These are phyloP conservation scores for Neotragus moschatus DNA, from an alignment of 2,113 vertebrate genomes.

Conservation along the genomic window DNA sequence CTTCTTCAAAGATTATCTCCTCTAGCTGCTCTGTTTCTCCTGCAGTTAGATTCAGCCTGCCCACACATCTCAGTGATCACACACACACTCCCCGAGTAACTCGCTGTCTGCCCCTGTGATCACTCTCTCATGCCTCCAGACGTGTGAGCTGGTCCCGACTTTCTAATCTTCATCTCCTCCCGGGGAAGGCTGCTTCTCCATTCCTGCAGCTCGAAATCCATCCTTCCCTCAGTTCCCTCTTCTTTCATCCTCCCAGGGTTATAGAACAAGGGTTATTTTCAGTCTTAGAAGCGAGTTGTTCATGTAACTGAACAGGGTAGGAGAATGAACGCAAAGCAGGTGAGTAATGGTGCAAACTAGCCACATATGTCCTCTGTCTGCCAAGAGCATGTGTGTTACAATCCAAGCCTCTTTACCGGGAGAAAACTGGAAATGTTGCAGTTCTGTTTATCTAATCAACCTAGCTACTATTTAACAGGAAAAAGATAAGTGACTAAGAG, in stretches of 20 bases:
- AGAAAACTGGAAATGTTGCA: neutral
- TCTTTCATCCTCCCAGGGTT: neutral
- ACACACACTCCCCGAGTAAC: neutral
- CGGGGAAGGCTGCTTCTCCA: neutral
- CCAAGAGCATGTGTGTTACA: neutral
- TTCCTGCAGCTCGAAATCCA: neutral
- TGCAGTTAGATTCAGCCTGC: neutral
- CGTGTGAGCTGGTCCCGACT: neutral
- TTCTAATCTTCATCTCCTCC: neutral
- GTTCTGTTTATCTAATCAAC: neutral
- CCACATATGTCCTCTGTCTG: neutral
- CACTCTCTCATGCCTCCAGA: neutral
- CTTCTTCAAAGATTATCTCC: accelerated
- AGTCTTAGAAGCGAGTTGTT: neutral
- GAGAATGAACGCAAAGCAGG: neutral
- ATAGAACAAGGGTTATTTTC: neutral
- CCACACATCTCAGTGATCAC: neutral
- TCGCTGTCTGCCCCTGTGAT: neutral
- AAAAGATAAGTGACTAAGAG: neutral
- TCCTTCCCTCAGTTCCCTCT: neutral
- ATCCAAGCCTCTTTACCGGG: accelerated
- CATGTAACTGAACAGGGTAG: neutral
- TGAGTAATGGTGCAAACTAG: neutral
- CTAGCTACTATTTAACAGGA: neutral
- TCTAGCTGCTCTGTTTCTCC: neutral